These are phyloP conservation scores for Ariolimax columbianus DNA, from an alignment of 2,888 invertebrate species.

Conservation along the genomic window DNA sequence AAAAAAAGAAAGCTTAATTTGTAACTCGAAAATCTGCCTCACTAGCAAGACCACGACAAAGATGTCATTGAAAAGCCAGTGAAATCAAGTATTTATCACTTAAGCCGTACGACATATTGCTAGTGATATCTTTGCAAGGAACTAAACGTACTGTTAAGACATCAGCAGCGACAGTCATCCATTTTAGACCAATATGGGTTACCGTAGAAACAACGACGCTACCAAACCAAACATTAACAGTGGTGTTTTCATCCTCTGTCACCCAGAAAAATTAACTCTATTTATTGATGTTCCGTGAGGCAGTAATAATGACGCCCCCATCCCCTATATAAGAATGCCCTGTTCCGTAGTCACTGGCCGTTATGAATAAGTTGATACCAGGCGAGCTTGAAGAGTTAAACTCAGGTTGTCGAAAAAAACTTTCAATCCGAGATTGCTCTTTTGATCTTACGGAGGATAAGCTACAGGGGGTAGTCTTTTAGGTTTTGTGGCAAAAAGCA, in stretches of 20 bases:
- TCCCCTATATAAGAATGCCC: neutral
- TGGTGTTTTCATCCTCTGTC: neutral
- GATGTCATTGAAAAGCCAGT: no score
- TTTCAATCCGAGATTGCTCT: neutral
- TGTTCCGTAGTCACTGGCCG: neutral
- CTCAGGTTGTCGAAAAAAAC: neutral
- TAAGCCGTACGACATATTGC: no score
- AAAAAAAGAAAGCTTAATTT: no score
- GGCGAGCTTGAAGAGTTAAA: neutral
- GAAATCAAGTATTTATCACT: no score
- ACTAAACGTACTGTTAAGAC: no score
- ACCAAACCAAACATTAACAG: neutral
- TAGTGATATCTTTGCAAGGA: no score
- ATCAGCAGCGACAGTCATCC: no score
- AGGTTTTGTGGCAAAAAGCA: neutral
- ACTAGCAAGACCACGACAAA: no score
- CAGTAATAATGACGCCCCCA: neutral
- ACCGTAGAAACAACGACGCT: neutral
- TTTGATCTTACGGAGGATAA: neutral
- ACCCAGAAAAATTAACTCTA: neutral
- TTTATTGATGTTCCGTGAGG: neutral
- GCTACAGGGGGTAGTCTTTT: neutral
- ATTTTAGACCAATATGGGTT: no score
- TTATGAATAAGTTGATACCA: slow-evolving; percentile 10
- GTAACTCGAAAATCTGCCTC: no score